phyloP scores from a whole-genome alignment of 2,888 invertebrate species.

The Coelinius sp. region DNA sequence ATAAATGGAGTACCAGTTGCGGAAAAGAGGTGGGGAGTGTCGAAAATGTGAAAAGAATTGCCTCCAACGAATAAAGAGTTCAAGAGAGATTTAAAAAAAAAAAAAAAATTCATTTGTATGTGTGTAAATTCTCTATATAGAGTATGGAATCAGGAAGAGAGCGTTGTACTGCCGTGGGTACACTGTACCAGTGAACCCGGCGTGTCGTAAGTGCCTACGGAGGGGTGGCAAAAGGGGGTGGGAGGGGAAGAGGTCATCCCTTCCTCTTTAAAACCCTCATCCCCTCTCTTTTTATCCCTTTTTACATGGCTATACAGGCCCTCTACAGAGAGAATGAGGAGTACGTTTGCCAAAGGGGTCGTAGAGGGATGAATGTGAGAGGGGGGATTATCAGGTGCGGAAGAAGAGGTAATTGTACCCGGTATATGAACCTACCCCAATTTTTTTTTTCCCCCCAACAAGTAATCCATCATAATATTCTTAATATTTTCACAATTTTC shows the following conservation, averaged over 20 bases:
- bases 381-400: constrained; percentile 29
- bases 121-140: constrained; percentile 1
- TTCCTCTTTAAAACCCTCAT: too few species aligned
- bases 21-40: not conserved
- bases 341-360: constrained; percentile 25
- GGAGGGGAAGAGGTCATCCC: not conserved
- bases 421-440: not conserved
- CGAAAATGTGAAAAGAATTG: not conserved
- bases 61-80: not conserved
- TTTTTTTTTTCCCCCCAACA: too few species aligned
- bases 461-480: too few species aligned
- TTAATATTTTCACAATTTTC: too few species aligned
- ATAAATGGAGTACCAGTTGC: not conserved
- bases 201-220: constrained; percentile 34
- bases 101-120: not conserved
- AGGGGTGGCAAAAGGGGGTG: constrained; percentile 16
- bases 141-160: constrained; percentile 65
- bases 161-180: constrained; percentile 68
- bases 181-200: constrained; percentile 69
- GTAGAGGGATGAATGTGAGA: constrained; percentile 15
- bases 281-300: not conserved
- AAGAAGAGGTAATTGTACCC: constrained; percentile 21
- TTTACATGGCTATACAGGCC: constrained; percentile 9
- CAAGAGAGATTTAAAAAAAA: not conserved
- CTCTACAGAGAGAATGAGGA: not conserved